Base-by-base conservation (phyloP, 2,888 invertebrate genomes). In the Ischnus inquisitorius region DNA sequence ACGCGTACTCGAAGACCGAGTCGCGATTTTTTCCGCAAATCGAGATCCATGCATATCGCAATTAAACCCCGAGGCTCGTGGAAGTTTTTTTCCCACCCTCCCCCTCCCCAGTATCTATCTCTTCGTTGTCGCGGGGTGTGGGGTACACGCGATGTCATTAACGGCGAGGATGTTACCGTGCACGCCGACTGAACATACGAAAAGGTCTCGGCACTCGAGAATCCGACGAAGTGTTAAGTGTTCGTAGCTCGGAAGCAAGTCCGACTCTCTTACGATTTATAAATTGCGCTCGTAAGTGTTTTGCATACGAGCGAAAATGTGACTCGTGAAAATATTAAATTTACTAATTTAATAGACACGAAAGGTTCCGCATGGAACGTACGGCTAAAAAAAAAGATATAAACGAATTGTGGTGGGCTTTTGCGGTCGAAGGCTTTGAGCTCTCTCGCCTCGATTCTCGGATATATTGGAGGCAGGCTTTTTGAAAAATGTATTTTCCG, bases 1-100 rank as follows among this genome's bases (percentile, higher is more conserved):
- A 54, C 54, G 25, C 25, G 60, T 28, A 60, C 60, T 60, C 60
- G 60, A 28, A 5, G 28, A 60, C 25, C 14, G 14, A 60, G 60
- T 28, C 46, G 69, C 46, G 60, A 65, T 65, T 71, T 72, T 79
- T 68, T 34, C 25, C 48, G 28, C 28, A 41, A 48, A 72, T 41
- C 41, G 57, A 12, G 28, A 81, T 64, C 54, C 19, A 51, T 69
- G 54, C 34, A 46, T 77, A 57, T 71, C 48, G 77, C 71, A 82
- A 82, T 82, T 77, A 82, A 82, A 82, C 77, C 71, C 77, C 77
- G 65, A 77, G 65, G 71, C 39, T 57, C n/a, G 54, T 12, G 14
- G 14, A 8, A 46, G 3, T 54, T 16, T 71, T 67, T 62, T 39
- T n/a, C n/a, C n/a, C n/a, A n/a, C n/a, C n/a, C n/a, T n/a, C n/a